Conservation (phyloP, 2,888 invertebrate species). For the Epirrhoe alternata region DNA sequence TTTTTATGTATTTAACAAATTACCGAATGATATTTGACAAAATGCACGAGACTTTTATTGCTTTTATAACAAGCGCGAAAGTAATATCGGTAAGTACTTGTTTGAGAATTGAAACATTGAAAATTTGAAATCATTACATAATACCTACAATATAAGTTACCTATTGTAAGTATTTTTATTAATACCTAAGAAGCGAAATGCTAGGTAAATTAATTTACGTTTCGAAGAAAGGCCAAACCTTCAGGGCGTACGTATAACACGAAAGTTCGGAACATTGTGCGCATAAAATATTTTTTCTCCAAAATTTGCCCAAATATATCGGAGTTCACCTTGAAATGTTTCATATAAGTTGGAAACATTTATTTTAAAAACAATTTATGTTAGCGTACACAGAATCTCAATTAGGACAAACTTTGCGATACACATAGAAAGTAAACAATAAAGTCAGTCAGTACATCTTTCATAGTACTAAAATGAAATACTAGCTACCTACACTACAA, state of each 20-base stretch:
- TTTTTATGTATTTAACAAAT: no score
- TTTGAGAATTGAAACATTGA: no score
- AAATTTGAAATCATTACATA: no score
- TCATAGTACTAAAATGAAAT: conserved; percentile 39
- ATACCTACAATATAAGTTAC: no score
- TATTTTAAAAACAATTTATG: conserved; percentile 21
- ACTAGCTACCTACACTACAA: conserved; percentile 32
- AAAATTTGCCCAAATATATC: conserved; percentile 11
- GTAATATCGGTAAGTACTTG: no score
- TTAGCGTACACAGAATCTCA: conserved; percentile 27
- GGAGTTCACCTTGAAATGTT: conserved; percentile 23
- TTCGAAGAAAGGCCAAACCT: background rate
- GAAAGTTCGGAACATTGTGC: conserved; percentile 12
- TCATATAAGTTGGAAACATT: conserved; percentile 17
- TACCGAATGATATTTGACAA: no score
- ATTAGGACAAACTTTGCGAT: conserved; percentile 25
- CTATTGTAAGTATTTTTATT: no score
- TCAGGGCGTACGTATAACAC: background rate
- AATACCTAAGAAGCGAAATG: background rate
- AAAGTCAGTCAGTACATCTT: conserved; percentile 38
- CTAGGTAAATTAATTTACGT: background rate
- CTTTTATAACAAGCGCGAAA: no score
- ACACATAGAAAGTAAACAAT: conserved; percentile 17
- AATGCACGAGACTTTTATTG: no score
- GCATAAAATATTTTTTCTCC: conserved; percentile 13